These are phyloP conservation scores for Limanda limanda DNA, from an alignment of 2,113 vertebrate species.

Conservation along the genomic window DNA sequence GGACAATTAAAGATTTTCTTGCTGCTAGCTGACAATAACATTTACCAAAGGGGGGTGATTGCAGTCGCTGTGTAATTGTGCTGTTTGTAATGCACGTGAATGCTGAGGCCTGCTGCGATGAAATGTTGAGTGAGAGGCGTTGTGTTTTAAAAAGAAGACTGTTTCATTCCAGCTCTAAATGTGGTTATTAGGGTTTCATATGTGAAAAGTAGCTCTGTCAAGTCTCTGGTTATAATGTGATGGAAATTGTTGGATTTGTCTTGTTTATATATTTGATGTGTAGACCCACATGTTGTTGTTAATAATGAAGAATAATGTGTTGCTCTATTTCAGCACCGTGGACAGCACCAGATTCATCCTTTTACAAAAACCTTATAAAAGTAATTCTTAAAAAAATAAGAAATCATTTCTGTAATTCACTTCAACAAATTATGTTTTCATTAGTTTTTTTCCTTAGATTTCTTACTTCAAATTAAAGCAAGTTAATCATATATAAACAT, in stretches of 20 bases:
- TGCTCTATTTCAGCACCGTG: conserved; percentile 74
- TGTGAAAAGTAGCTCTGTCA: neutral
- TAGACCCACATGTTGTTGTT: neutral
- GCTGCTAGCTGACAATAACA: conserved; percentile 91
- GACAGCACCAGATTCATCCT: conserved; percentile 64
- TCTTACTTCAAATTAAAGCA: neutral
- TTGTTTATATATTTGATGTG: neutral
- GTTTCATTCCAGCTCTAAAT: neutral
- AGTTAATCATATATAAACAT: neutral
- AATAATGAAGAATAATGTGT: neutral
- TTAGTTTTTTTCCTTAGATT: neutral
- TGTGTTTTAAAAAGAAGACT: conserved; percentile 6
- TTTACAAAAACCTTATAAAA: too few species aligned
- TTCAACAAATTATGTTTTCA: neutral
- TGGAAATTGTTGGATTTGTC: neutral
- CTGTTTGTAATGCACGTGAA: conserved; percentile 80
- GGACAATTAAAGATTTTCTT: conserved; percentile 99
- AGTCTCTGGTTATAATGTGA: neutral
- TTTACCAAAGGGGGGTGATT: conserved; percentile 96
- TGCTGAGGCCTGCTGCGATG: conserved; percentile 46
- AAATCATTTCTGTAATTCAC: neutral
- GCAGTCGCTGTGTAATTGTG: conserved; percentile 95
- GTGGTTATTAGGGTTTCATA: conserved; percentile 4
- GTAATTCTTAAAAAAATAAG: neutral
- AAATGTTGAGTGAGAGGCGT: conserved; percentile 47